These are phyloP conservation scores for Rhinichthys klamathensis DNA, from an alignment of 2,113 vertebrate species.

Conservation along the genomic window DNA sequence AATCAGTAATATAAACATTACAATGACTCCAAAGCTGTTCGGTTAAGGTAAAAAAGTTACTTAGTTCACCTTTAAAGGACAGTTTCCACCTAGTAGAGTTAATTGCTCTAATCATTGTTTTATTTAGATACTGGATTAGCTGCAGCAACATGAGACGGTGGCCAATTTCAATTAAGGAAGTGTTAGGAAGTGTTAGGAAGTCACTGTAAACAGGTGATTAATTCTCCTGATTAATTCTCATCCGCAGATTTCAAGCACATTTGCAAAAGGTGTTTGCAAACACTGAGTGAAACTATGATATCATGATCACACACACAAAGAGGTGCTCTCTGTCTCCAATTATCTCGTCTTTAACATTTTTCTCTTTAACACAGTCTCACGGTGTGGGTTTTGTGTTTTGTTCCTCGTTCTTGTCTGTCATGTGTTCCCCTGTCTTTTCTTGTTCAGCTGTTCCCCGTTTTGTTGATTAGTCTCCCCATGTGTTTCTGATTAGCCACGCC, in stretches of 20 bases:
- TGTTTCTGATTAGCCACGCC: too few relatives aligned
- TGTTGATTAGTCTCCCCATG: too few relatives aligned
- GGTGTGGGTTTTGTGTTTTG: too few relatives aligned
- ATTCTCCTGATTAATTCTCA: slow-evolving; percentile 26
- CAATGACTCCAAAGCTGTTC: too few relatives aligned
- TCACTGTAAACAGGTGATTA: slow-evolving; percentile 12
- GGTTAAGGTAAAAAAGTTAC: too few relatives aligned
- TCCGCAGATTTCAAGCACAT: background rate
- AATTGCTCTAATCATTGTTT: background rate
- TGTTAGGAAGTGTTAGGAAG: too few relatives aligned
- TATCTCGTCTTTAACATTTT: background rate
- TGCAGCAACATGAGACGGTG: background rate
- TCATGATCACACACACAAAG: background rate
- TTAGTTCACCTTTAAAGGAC: too few relatives aligned
- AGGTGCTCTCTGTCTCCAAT: background rate
- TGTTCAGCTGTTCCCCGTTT: too few relatives aligned
- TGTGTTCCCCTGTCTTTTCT: too few relatives aligned
- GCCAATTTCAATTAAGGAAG: slow-evolving; percentile 31
- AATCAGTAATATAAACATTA: too few relatives aligned
- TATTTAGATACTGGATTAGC: background rate
- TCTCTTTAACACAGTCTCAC: background rate
- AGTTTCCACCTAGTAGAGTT: background rate
- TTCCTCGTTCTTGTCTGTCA: too few relatives aligned
- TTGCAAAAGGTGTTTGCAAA: background rate
- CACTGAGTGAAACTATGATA: background rate